Evolutionary conservation across 2,797 vertebrate genomes (phyloP), one percentile per base, ranked within the genome.

Genomic region (Danionella dracula): DNA sequence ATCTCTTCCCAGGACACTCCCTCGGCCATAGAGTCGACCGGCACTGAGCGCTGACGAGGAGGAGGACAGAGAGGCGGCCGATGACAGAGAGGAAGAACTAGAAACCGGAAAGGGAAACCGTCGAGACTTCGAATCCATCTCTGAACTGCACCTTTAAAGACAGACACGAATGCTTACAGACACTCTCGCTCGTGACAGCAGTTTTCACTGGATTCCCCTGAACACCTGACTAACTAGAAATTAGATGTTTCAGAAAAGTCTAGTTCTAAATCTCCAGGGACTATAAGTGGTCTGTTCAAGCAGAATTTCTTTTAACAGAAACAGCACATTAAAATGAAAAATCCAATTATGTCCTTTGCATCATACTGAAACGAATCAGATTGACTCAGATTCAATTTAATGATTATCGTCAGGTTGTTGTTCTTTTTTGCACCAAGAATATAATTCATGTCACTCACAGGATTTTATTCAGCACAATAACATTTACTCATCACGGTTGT

Each of bases 91-190:
- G 19, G 87, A 77, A 41, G 94, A 82, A 76, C 84, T 80, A 38
- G 93, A 89, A 80, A 94, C 80, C 78, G 89, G 91, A 79, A 94
- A 92, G 19, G 94, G 92, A 86, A 96, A 90, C 76, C 95, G 90
- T 76, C 91, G 92, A 74, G 94, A 91, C 79, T 94, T 94, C 68
- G 97, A 95, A 82, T 99, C 95, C 97, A 99, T 99, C 82, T 73
- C 83, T 76, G 77, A 76, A 68, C 50, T 74, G 74, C 83, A 5
- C 41, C 81, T 55, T n/a, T n/a, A 53, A 67, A 73, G 21, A 70
- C 8, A 13, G 1, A 20, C n/a, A 49, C 13, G 1, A 17, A n/a
- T 4, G 8, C 8, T 42, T 32, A 41, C 8, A 53, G 16, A 20
- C 10, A 3, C 5, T 40, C 6, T 10, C 5, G n/a, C n/a, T 2